Conservation (phyloP, 1,140 invertebrate genomes). For the Caligus rogercresseyi region DNA sequence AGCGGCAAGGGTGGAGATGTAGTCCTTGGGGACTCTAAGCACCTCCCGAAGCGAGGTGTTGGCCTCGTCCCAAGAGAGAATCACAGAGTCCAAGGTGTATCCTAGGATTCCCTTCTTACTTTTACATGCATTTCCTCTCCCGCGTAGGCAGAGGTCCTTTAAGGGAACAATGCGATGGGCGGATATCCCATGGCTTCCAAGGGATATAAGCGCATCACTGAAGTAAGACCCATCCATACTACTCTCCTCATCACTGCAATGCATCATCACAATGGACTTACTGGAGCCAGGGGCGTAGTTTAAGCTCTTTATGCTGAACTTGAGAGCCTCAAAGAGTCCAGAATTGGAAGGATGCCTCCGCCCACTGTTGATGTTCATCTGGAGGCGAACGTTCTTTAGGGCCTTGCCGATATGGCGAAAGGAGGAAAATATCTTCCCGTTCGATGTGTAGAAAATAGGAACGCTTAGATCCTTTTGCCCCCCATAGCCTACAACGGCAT, state of each 20-base stretch:
- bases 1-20: not conserved
- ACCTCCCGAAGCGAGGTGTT: not conserved
- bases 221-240: not conserved
- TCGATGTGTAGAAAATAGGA: not conserved
- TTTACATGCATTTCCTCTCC: too few species aligned
- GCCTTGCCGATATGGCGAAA: not conserved
- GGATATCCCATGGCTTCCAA: not conserved
- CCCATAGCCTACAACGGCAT: conserved; percentile 16
- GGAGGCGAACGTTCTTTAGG: not conserved
- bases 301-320: not conserved
- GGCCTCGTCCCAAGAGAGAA: not conserved
- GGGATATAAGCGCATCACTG: not conserved
- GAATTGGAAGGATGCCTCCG: not conserved
- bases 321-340: not conserved
- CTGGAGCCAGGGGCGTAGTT: not conserved
- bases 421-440: conserved; percentile 8
- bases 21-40: not conserved
- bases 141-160: too few species aligned
- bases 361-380: not conserved
- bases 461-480: conserved; percentile 1
- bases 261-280: not conserved
- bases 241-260: not conserved
- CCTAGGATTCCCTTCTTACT: not conserved
- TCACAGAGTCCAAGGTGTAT: not conserved
- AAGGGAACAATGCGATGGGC: not conserved